These are phyloP conservation scores for Poecile montanus DNA, from an alignment of 2,797 vertebrate genomes.

Conservation along the genomic window DNA sequence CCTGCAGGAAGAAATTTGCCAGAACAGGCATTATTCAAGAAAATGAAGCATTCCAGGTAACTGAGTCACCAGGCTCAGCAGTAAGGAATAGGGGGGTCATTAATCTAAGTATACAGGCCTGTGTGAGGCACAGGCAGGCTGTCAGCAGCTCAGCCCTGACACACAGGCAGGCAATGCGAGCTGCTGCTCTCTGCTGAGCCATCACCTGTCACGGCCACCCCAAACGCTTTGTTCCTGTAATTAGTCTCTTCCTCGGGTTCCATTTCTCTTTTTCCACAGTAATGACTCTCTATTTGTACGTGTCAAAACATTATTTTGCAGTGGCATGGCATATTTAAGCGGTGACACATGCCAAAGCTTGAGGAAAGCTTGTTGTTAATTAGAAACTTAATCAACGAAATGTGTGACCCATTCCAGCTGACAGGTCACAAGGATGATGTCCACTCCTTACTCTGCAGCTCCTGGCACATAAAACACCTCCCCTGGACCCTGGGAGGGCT, in stretches of 20 bases:
- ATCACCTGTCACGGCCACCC: background rate
- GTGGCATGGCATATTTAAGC: background rate
- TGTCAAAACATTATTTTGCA: background rate
- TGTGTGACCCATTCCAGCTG: background rate
- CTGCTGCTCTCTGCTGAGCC: background rate
- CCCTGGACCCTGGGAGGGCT: background rate
- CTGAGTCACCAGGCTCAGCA: conserved; percentile 22
- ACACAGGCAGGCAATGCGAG: background rate
- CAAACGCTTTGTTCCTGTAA: background rate
- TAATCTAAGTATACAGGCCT: background rate
- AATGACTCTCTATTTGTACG: conserved; percentile 21
- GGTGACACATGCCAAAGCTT: conserved; percentile 19
- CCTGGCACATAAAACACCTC: background rate
- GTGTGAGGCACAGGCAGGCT: background rate
- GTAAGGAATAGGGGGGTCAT: background rate
- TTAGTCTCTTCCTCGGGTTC: background rate
- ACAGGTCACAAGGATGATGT: background rate
- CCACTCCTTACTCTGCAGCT: background rate
- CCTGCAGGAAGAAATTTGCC: background rate
- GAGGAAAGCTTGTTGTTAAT: conserved; percentile 37
- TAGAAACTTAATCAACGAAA: conserved; percentile 2
- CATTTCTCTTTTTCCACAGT: background rate
- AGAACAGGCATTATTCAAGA: conserved; percentile 7
- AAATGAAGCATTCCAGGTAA: conserved; percentile 24
- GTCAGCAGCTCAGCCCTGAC: background rate